Base-by-base conservation (phyloP, 2,888 invertebrate genomes). In the Hypena proboscidalis region DNA sequence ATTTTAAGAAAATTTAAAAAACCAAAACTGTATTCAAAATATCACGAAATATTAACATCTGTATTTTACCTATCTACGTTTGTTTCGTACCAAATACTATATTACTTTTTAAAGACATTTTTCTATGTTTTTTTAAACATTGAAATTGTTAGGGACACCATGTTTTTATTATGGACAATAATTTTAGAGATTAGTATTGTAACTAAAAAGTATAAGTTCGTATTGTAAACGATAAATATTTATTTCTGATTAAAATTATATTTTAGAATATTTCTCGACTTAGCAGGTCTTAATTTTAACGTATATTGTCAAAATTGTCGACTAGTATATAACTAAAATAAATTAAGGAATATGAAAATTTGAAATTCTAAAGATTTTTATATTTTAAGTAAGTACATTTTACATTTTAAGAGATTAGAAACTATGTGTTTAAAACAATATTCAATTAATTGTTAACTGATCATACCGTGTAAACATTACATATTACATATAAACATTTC, bases 111-210 rank as follows among this genome's bases (percentile, higher is more conserved):
- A n/a, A n/a, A n/a, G n/a, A n/a, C n/a, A n/a, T n/a, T n/a, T n/a
- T n/a, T n/a, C n/a, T n/a, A n/a, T 4, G 5, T 17, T 23, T 8
- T 23, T 9, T 9, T 9, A 23, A 1, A 23, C 23, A 23, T 23
- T 5, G 23, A 21, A 21, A 6, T n/a, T 23, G 3, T 9, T 9
- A 6, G 8, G 3, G 6, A 21, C 21, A 21, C 21, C 9, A 23
- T 23, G 8, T 23, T 34, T 25, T 34, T 40, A 22, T 38, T 29
- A 37, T 25, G 27, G 54, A 55, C 54, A 55, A 54, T 54, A 54
- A 54, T 29, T 55, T 32, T 34, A 48, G 34, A 21, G 2, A 26
- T 33, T 29, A 55, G 30, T 33, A 15, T 30, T 37, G 4, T 23
- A 23, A 38, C 26, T 19, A 8, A 42, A 25, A 8, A 11, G n/a